These are phyloP conservation scores for Psammodynastes pulverulentus DNA, from an alignment of 2,113 vertebrate genomes.

Conservation along the genomic window DNA sequence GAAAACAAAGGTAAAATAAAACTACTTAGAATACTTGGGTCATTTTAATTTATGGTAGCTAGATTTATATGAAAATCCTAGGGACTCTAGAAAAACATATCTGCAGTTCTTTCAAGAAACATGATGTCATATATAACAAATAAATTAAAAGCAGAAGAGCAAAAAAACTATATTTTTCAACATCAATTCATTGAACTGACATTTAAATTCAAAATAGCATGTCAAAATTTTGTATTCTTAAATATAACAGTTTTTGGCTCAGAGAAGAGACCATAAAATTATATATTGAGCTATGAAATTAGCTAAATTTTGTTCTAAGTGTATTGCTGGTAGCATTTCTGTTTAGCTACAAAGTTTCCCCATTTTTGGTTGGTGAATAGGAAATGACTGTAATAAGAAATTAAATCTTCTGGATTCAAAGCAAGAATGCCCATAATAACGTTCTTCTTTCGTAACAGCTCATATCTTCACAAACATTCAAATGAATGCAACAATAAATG, in stretches of 20 bases:
- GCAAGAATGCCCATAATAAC: neutral
- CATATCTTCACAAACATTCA: neutral
- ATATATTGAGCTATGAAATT: neutral
- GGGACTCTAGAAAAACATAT: neutral
- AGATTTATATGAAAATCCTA: neutral
- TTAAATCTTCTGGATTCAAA: neutral
- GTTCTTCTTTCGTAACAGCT: neutral
- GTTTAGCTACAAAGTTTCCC: neutral
- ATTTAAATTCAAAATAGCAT: neutral
- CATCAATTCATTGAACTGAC: neutral
- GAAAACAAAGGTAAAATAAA: neutral
- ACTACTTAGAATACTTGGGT: neutral
- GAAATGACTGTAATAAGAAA: neutral
- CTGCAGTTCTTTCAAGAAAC: neutral
- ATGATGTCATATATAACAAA: neutral
- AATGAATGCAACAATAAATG: neutral
- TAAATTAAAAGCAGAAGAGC: neutral
- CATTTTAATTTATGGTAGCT: neutral
- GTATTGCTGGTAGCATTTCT: neutral
- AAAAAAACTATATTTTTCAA: neutral
- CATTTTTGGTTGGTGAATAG: neutral
- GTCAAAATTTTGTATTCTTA: neutral
- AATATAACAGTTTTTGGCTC: neutral
- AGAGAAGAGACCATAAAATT: neutral
- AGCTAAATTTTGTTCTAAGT: neutral